phyloP scores from a whole-genome alignment of 2,888 invertebrate species.

The Tribolium freemani region DNA sequence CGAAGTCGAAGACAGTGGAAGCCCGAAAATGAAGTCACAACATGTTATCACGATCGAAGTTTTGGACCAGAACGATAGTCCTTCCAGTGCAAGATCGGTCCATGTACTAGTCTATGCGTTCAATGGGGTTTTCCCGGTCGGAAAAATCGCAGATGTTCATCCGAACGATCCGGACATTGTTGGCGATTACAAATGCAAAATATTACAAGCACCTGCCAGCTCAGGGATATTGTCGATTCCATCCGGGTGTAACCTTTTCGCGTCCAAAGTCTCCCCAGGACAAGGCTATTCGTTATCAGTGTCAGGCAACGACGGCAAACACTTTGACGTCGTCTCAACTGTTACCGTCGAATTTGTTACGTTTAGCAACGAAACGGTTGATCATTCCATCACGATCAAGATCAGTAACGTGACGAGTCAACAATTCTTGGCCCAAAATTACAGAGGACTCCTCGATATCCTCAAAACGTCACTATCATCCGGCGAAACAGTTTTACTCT shows the following conservation, averaged over 20 bases:
- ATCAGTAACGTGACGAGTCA: conserved; percentile 81
- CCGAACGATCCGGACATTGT: conserved; percentile 93
- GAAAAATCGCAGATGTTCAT: conserved; percentile 92
- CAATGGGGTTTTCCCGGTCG: conserved; percentile 81
- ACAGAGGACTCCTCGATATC: conserved; percentile 80
- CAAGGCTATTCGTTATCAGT: conserved; percentile 84
- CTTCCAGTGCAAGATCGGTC: conserved; percentile 86
- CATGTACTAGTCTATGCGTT: conserved; percentile 85
- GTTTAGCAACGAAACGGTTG: conserved; percentile 86
- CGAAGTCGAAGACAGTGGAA: conserved; percentile 91
- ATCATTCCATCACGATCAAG: conserved; percentile 85
- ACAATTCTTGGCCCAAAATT: conserved; percentile 83
- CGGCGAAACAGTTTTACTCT: conserved; percentile 78
- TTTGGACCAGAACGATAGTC: conserved; percentile 91
- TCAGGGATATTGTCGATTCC: conserved; percentile 78
- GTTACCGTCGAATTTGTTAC: conserved; percentile 86
- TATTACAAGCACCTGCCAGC: conserved; percentile 76
- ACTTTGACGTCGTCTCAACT: conserved; percentile 88
- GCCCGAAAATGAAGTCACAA: conserved; percentile 85
- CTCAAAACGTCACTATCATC: conserved; percentile 77
- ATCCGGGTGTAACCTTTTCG: conserved; percentile 84
- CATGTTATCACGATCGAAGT: conserved; percentile 83
- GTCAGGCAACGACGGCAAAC: conserved; percentile 91
- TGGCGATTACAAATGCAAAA: conserved; percentile 90
- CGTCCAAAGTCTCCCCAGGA: conserved; percentile 79